phyloP scores from a whole-genome alignment of 1,140 invertebrate species.

The Nasonia vitripennis region DNA sequence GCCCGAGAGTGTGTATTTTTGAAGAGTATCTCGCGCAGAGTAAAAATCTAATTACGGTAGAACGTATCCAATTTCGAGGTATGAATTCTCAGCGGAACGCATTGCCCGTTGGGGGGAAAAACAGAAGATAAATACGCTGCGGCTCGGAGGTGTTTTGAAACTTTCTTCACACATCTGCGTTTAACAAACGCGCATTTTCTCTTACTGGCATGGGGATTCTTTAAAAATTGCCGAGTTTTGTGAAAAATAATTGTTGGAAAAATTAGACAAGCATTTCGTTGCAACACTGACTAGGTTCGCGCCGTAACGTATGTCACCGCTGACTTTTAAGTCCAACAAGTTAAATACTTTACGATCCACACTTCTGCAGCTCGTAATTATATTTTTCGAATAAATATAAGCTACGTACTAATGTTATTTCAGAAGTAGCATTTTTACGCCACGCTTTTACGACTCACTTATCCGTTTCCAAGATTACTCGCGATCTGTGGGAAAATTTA shows the following conservation, averaged over 20 bases:
- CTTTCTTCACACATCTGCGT: constrained; percentile 3
- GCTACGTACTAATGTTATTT: background rate
- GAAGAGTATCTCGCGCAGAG: background rate
- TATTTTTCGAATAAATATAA: background rate
- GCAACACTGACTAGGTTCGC: background rate
- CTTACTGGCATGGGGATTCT: background rate
- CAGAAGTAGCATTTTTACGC: background rate
- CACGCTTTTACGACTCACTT: background rate
- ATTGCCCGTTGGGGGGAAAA: background rate
- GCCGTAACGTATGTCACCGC: background rate
- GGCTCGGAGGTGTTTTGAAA: background rate
- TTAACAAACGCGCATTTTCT: background rate
- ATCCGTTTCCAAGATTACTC: background rate
- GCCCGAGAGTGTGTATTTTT: background rate
- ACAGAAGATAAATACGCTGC: background rate
- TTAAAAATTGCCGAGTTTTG: background rate
- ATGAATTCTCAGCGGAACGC: background rate
- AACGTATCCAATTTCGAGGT: background rate
- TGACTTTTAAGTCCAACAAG: background rate
- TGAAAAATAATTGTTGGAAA: background rate
- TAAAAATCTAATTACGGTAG: background rate
- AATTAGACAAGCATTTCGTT: background rate
- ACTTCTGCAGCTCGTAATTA: background rate
- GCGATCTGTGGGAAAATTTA: background rate
- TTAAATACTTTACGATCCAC: background rate